phyloP scores from a whole-genome alignment of 2,888 invertebrate species.

The Drosophila nr. perissopoda region DNA sequence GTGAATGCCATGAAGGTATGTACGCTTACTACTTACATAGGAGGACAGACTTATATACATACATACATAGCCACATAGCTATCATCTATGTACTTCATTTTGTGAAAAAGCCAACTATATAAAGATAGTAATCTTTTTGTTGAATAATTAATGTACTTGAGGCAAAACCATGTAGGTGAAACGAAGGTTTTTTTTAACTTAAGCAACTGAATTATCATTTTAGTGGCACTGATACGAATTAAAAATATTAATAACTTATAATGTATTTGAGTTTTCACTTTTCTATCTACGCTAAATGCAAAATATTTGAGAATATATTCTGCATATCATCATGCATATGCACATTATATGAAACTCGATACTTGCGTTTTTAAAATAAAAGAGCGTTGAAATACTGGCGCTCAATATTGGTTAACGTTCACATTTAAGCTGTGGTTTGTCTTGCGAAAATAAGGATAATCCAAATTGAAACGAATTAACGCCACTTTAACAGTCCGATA shows the following conservation, averaged over 20 bases:
- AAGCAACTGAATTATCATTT: neutral
- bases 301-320: neutral
- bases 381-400: neutral
- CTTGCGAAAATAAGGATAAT: neutral
- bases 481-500: neutral
- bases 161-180: neutral
- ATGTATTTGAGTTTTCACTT: neutral
- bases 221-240: neutral
- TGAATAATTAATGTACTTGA: neutral
- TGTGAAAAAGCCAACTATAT: neutral
- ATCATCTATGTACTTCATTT: neutral
- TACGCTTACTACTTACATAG: neutral
- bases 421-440: neutral
- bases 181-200: neutral
- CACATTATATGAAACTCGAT: neutral
- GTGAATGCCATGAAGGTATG: slow-evolving; percentile 60
- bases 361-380: neutral
- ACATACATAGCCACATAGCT: neutral
- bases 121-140: slow-evolving; percentile 7
- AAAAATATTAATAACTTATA: neutral
- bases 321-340: neutral
- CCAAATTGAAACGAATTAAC: neutral
- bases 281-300: too few relatives aligned
- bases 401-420: neutral
- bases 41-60: neutral